These are phyloP conservation scores for Tetranychus urticae DNA, from an alignment of 1,140 invertebrate genomes.

Conservation along the genomic window DNA sequence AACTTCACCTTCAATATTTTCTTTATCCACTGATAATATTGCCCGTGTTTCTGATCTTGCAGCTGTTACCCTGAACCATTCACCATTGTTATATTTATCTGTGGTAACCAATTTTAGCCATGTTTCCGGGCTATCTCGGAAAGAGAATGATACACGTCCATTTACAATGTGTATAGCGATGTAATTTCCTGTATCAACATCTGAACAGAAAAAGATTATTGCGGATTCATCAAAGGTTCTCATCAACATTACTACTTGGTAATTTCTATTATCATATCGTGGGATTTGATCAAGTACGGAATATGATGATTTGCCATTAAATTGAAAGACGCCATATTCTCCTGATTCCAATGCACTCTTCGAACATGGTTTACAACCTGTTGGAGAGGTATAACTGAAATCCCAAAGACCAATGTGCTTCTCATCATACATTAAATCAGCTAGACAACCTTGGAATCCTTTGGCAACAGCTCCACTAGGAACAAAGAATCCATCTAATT, in stretches of 20 bases:
- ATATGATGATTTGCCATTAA: constrained; percentile 25
- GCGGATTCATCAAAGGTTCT: constrained; percentile 66
- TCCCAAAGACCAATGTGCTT: constrained; percentile 64
- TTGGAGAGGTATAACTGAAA: constrained; percentile 31
- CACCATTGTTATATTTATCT: constrained; percentile 50
- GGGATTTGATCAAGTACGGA: constrained; percentile 22
- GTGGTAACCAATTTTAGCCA: not conserved
- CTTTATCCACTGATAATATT: constrained; percentile 37
- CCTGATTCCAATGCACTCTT: constrained; percentile 27
- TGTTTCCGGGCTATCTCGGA: not conserved
- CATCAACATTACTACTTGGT: constrained; percentile 52
- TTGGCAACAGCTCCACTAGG: constrained; percentile 17
- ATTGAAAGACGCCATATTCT: constrained; percentile 10
- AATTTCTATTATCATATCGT: constrained; percentile 41
- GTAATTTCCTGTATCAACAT: constrained; percentile 28
- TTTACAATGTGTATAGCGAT: constrained; percentile 8
- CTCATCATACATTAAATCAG: constrained; percentile 48
- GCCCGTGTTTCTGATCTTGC: constrained; percentile 14
- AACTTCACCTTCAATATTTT: constrained; percentile 31
- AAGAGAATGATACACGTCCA: constrained; percentile 3
- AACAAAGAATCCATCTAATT: constrained; percentile 16
- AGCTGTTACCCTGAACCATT: constrained; percentile 48
- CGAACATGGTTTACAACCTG: constrained; percentile 36
- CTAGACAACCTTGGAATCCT: constrained; percentile 38
- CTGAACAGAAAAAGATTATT: constrained; percentile 53